Evolutionary conservation across 2,888 invertebrate genomes (phyloP).

Genomic region (Macropis europaea): DNA sequence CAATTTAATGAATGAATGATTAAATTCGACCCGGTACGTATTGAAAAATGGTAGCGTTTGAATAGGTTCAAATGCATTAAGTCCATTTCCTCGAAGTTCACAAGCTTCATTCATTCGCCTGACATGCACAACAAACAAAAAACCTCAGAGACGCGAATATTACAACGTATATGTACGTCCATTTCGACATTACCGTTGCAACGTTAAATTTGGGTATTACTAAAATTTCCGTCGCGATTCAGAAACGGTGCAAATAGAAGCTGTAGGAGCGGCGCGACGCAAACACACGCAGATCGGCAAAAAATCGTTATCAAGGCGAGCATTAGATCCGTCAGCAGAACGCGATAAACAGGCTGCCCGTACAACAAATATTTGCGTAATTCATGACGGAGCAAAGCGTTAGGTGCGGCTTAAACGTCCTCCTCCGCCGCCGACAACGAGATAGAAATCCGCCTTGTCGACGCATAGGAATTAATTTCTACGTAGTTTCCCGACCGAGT

Average conservation of each 20-base stretch:
- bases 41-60: too few relatives aligned
- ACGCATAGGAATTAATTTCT: constrained; percentile 62
- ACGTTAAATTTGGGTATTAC: too few relatives aligned
- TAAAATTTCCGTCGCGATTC: neutral
- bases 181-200: neutral
- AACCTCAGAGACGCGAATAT: too few relatives aligned
- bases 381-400: constrained; percentile 20
- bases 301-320: constrained; percentile 42
- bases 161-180: neutral
- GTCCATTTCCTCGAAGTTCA: too few relatives aligned
- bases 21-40: too few relatives aligned
- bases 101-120: too few relatives aligned
- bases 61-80: too few relatives aligned
- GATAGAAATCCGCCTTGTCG: constrained; percentile 53
- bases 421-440: neutral
- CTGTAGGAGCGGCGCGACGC: constrained; percentile 2
- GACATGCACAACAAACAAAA: too few relatives aligned
- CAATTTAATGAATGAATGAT: too few relatives aligned
- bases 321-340: constrained; percentile 35
- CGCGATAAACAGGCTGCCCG: constrained; percentile 25
- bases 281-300: constrained; percentile 7
- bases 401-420: constrained; percentile 14
- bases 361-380: constrained; percentile 56
- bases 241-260: too few relatives aligned
- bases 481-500: constrained; percentile 42